A percentile compares a stretch with the other conserved stretches of the same genome.
These are phyloP conservation scores for Syngnathus acus DNA, from an alignment of 2,797 vertebrate species.

Conservation along the genomic window DNA sequence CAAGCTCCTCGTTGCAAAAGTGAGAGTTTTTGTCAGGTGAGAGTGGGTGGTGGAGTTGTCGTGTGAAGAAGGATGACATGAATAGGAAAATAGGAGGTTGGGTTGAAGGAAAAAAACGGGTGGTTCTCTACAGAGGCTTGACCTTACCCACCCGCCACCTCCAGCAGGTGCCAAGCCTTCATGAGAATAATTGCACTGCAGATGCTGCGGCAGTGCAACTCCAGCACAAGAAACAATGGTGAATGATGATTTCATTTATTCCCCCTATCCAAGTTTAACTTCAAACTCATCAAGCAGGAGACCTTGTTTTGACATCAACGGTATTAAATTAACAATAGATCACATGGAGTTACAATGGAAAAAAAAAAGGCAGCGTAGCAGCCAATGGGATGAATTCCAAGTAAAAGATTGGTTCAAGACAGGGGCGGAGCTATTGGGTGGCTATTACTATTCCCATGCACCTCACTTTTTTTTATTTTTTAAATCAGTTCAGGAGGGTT, in stretches of 20 bases:
- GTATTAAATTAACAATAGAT: not conserved
- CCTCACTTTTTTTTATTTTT: no score
- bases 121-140: not conserved
- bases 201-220: slow-evolving; percentile 34
- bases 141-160: not conserved
- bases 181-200: slow-evolving; percentile 9
- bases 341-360: no score
- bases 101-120: not conserved
- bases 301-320: not conserved
- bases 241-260: slow-evolving; percentile 34
- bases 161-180: not conserved
- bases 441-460: no score
- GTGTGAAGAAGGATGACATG: not conserved
- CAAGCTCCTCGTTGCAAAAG: not conserved
- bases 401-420: no score
- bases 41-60: not conserved
- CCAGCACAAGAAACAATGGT: slow-evolving; percentile 39
- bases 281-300: not conserved
- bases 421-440: no score
- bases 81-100: not conserved
- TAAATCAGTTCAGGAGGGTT: not conserved
- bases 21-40: not conserved
- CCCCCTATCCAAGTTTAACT: not conserved
- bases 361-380: no score
- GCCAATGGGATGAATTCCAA: no score